A percentile compares a stretch with the other conserved stretches of the same genome.
Conservation (phyloP, 2,797 vertebrate genomes). For the Enteromius radiatus region DNA sequence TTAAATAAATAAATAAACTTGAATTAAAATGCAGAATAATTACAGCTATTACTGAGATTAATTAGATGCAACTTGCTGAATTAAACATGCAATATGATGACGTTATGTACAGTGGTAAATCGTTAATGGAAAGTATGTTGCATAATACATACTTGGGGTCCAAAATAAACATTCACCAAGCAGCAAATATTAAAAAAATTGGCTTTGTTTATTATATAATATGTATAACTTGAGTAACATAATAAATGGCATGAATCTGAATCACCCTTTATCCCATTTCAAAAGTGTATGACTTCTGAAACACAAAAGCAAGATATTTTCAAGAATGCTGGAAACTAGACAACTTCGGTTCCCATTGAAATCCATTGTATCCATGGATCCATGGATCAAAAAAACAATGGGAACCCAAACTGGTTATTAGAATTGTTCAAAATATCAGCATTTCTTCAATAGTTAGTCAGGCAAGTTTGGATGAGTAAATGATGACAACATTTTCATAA, state of each 20-base stretch:
- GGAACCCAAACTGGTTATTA: not conserved
- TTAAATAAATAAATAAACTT: not conserved
- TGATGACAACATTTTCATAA: not conserved
- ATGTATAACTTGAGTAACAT: not conserved
- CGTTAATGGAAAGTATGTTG: too few species aligned
- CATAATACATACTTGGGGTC: not conserved
- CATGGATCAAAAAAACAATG: not conserved
- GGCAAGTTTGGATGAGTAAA: not conserved
- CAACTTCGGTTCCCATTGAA: not conserved
- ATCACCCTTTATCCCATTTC: not conserved
- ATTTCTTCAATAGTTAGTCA: not conserved
- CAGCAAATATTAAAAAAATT: not conserved
- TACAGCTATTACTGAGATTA: slow-evolving; percentile 2
- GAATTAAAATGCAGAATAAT: not conserved
- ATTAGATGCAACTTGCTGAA: not conserved
- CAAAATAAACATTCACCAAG: not conserved
- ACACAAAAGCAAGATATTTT: not conserved
- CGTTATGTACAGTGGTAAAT: not conserved
- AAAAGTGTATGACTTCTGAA: not conserved
- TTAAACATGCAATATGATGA: not conserved
- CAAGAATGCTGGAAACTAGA: not conserved
- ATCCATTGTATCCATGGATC: not conserved
- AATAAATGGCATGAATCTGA: not conserved
- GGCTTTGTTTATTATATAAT: not conserved
- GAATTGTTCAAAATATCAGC: not conserved